These are phyloP conservation scores for Struthidea cinerea DNA, from an alignment of 2,113 vertebrate genomes.

Conservation along the genomic window DNA sequence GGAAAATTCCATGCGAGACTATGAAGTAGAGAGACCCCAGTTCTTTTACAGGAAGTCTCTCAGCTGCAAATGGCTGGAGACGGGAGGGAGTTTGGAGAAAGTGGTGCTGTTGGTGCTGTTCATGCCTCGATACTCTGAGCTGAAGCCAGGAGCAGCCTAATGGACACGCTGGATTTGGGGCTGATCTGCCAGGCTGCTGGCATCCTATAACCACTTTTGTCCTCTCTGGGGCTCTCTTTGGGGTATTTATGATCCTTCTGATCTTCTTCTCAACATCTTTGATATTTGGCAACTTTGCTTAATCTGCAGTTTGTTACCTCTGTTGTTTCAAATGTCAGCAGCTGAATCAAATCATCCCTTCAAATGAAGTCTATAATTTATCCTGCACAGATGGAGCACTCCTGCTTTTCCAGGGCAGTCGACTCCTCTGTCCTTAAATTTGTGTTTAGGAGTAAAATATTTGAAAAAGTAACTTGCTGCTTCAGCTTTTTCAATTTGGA, in stretches of 20 bases:
- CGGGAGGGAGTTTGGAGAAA: background rate
- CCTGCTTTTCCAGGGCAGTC: background rate
- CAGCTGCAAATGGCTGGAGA: background rate
- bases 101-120: background rate
- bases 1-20: constrained; percentile 18
- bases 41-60: background rate
- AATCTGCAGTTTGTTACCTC: background rate
- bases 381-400: background rate
- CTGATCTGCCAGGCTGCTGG: background rate
- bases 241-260: background rate
- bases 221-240: background rate
- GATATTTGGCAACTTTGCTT: background rate
- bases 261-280: background rate
- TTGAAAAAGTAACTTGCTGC: background rate
- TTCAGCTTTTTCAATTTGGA: background rate
- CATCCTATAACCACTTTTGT: background rate
- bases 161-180: accelerated
- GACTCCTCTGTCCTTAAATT: background rate
- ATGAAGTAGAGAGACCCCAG: background rate
- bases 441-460: background rate
- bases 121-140: background rate
- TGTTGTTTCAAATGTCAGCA: background rate
- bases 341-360: background rate
- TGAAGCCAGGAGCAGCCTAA: background rate
- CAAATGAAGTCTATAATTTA: background rate